phyloP scores from a whole-genome alignment of 2,113 vertebrate species.

The Phaethornis superciliosus region DNA sequence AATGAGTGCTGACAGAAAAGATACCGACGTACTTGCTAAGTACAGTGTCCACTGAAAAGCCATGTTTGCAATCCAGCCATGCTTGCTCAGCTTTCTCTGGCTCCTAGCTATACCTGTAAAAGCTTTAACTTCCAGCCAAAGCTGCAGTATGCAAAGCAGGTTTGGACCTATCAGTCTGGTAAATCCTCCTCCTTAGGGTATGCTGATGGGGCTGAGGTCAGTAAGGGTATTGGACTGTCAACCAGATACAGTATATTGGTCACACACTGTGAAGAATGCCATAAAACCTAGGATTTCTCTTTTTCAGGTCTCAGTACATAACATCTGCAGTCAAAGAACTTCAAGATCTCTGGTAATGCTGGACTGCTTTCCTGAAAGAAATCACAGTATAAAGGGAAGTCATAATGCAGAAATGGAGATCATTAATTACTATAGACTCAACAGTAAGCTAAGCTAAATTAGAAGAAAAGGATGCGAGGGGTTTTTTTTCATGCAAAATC shows the following conservation, averaged over 20 bases:
- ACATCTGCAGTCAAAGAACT: background rate
- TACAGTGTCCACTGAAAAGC: background rate
- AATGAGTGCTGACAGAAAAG: background rate
- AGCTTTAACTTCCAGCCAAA: background rate
- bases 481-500: background rate
- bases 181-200: background rate
- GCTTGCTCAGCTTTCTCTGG: background rate
- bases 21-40: background rate
- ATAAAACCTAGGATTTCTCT: background rate
- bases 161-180: background rate
- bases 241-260: background rate
- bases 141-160: background rate
- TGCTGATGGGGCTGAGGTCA: background rate
- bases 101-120: background rate
- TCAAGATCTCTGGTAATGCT: background rate
- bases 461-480: background rate
- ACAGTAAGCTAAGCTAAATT: background rate
- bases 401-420: background rate
- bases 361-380: background rate
- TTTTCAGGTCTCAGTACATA: background rate
- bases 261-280: background rate
- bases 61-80: rapidly evolving
- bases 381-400: background rate
- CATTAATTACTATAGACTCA: rapidly evolving
- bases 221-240: background rate